Evolutionary conservation across 2,888 invertebrate genomes (phyloP).

Genomic region (Acanthococcus lagerstroemiae): DNA sequence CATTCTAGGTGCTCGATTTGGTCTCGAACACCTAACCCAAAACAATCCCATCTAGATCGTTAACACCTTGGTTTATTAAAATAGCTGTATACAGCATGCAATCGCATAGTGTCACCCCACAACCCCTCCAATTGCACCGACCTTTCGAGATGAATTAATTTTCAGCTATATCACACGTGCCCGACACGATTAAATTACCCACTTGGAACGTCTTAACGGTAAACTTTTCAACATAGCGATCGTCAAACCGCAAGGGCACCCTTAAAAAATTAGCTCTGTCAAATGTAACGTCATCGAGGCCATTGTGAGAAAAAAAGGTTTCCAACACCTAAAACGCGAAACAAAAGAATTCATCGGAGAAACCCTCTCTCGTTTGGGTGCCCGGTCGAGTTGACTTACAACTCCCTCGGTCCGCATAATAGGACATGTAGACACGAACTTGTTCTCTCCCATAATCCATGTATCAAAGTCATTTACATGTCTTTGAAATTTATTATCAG

Average conservation of each 20-base stretch:
- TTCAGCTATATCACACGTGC: too few relatives aligned
- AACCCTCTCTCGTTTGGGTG: background rate
- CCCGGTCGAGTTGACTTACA: background rate
- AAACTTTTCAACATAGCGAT: too few relatives aligned
- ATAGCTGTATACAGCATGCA: too few relatives aligned
- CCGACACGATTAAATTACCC: too few relatives aligned
- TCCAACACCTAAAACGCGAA: background rate
- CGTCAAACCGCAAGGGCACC: background rate
- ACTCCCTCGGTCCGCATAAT: background rate
- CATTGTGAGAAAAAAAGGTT: background rate
- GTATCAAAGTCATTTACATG: slow-evolving; percentile 30
- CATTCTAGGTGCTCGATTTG: too few relatives aligned
- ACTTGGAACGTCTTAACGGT: too few relatives aligned
- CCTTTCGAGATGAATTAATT: too few relatives aligned
- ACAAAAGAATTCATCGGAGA: background rate
- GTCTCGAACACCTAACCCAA: too few relatives aligned
- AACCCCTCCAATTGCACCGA: too few relatives aligned
- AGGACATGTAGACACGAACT: background rate
- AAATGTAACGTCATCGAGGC: background rate
- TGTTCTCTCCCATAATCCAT: slow-evolving; percentile 16
- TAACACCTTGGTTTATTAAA: too few relatives aligned
- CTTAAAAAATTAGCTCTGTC: background rate
- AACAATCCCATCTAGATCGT: too few relatives aligned
- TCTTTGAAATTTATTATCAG: slow-evolving; percentile 27
- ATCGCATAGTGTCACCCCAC: too few relatives aligned